Evolutionary conservation across 1,140 invertebrate genomes (phyloP).

Genomic region (Drosophila prosaltans): DNA sequence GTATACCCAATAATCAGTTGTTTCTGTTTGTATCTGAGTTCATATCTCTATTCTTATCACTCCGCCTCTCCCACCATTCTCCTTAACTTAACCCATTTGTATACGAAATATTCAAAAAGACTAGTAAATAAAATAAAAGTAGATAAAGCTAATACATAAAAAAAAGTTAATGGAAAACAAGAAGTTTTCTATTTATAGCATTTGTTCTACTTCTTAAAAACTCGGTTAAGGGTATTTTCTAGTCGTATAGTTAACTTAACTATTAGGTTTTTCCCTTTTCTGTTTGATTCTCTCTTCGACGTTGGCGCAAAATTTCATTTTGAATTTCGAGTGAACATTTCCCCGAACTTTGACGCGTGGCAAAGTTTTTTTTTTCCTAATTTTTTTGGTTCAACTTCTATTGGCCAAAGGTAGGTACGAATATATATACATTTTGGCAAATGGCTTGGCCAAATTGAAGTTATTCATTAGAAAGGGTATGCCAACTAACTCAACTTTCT

Average conservation of each 20-base stretch:
- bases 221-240: too few relatives aligned
- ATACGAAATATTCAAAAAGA: too few relatives aligned
- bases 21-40: too few relatives aligned
- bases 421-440: background rate
- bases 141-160: background rate
- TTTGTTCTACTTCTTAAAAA: too few relatives aligned
- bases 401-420: background rate
- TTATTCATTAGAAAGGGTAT: background rate
- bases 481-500: background rate
- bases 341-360: conserved; percentile 60
- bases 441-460: conserved; percentile 1
- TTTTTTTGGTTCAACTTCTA: conserved; percentile 23
- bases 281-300: conserved; percentile 10
- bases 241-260: conserved; percentile 18
- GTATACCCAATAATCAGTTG: too few relatives aligned
- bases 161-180: background rate
- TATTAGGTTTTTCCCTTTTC: background rate
- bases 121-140: too few relatives aligned
- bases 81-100: too few relatives aligned
- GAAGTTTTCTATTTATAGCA: too few relatives aligned
- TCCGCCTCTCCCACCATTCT: too few relatives aligned
- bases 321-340: conserved; percentile 65
- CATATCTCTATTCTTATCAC: too few relatives aligned
- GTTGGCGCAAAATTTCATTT: conserved; percentile 68
- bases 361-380: conserved; percentile 49